phyloP scores from a whole-genome alignment of 2,888 invertebrate genomes.

The Diachrysia chrysitis region DNA sequence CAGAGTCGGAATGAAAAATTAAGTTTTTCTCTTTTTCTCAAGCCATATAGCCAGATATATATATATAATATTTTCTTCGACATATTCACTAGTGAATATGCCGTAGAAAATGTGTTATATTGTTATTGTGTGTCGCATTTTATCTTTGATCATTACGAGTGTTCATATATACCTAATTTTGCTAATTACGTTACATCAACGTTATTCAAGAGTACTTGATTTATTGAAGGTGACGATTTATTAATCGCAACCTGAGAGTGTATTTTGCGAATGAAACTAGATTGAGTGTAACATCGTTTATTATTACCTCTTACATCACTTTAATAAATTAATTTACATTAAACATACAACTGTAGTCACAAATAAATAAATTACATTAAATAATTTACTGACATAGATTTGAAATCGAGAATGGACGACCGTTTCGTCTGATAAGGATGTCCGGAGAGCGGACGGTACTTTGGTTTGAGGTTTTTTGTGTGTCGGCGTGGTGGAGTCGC shows the following conservation, averaged over 20 bases:
- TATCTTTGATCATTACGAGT: background rate
- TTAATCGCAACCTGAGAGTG: background rate
- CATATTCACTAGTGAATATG: background rate
- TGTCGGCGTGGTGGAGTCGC: slow-evolving; percentile 69
- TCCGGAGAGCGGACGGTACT: slow-evolving; percentile 80
- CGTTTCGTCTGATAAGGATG: slow-evolving; percentile 74
- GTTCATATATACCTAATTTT: background rate
- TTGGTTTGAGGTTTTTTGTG: slow-evolving; percentile 85
- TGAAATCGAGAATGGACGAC: slow-evolving; percentile 78
- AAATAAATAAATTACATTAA: slow-evolving; percentile 88
- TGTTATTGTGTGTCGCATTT: background rate
- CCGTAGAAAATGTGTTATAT: background rate
- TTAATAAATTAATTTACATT: slow-evolving; percentile 83
- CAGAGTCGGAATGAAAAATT: background rate
- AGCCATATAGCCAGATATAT: no score
- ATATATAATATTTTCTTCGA: background rate
- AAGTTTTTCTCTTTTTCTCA: no score
- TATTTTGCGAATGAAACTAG: slow-evolving; percentile 73
- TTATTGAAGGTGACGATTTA: background rate
- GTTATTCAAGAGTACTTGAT: background rate
- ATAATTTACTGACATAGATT: slow-evolving; percentile 88
- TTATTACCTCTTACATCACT: slow-evolving; percentile 82
- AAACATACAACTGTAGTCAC: slow-evolving; percentile 84
- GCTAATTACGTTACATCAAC: background rate
- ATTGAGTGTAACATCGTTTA: slow-evolving; percentile 76